phyloP scores from a whole-genome alignment of 2,888 invertebrate genomes.

The Uloborus plumipes region DNA sequence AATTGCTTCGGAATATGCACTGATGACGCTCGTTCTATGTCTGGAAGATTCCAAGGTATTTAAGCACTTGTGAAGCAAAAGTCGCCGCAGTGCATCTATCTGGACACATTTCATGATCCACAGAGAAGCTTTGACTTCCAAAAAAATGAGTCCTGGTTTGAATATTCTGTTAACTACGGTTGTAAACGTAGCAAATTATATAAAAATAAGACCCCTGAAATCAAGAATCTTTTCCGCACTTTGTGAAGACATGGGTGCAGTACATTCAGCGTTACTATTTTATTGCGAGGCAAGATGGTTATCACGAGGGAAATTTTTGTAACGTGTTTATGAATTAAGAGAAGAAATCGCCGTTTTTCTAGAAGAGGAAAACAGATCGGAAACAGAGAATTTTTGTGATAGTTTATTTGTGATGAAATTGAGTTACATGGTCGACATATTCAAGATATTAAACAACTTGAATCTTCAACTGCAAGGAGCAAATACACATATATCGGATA shows the following conservation, averaged over 20 bases:
- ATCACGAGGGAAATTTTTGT: constrained; percentile 31
- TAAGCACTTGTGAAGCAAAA: constrained; percentile 35
- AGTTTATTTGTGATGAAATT: constrained; percentile 50
- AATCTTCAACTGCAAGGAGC: constrained; percentile 13
- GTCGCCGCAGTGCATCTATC: constrained; percentile 20
- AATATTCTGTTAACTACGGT: constrained; percentile 8
- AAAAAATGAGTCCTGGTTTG: constrained; percentile 9
- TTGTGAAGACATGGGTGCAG: constrained; percentile 16
- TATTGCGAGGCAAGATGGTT: constrained; percentile 17
- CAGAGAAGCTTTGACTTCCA: constrained; percentile 22
- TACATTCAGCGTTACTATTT: constrained; percentile 6
- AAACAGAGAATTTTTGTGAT: constrained; percentile 41
- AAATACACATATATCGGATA: constrained; percentile 4
- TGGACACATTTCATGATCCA: constrained; percentile 37
- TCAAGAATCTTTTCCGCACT: constrained; percentile 17
- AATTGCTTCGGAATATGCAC: constrained; percentile 43
- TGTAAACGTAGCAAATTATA: constrained; percentile 22
- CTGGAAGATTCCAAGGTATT: constrained; percentile 27
- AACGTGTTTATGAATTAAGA: constrained; percentile 10
- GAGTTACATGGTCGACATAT: constrained; percentile 51
- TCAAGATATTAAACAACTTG: constrained; percentile 29
- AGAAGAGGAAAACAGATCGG: constrained; percentile 34
- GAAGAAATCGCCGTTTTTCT: constrained; percentile 21
- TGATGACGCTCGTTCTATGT: constrained; percentile 28
- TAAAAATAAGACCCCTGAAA: constrained; percentile 18